Evolutionary conservation across 2,113 vertebrate genomes (phyloP).

Genomic region (Hemiscyllium ocellatum): DNA sequence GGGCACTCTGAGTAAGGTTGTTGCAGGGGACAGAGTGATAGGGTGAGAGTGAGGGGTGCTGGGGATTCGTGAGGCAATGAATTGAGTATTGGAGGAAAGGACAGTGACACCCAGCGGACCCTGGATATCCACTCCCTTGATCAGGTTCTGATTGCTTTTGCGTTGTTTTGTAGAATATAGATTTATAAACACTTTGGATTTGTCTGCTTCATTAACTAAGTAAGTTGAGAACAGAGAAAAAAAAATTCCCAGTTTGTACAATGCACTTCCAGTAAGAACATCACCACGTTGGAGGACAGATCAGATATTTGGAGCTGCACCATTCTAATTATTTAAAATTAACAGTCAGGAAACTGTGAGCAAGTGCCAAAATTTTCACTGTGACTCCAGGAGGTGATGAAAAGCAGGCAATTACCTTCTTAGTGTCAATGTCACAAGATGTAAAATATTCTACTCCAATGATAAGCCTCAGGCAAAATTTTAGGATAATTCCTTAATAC

Average conservation of each 20-base stretch:
- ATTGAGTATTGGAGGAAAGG: no score
- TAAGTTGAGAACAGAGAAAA: not conserved
- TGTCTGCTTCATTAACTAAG: not conserved
- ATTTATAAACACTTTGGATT: not conserved
- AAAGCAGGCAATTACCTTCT: not conserved
- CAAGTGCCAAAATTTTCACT: not conserved
- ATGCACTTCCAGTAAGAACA: not conserved
- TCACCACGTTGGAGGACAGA: not conserved
- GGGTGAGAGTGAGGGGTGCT: no score
- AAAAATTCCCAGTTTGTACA: not conserved
- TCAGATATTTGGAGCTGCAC: not conserved
- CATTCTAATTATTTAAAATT: not conserved
- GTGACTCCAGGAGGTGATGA: not conserved
- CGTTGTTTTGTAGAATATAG: not conserved
- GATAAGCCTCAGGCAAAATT: not conserved
- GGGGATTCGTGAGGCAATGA: no score
- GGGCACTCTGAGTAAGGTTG: no score
- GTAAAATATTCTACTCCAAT: not conserved
- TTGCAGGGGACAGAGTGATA: no score
- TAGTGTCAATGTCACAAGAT: not conserved
- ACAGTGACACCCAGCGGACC: no score
- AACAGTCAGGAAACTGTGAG: not conserved
- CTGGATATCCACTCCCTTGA: no score
- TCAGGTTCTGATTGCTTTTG: not conserved
- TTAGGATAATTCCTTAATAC: not conserved